These are phyloP conservation scores for Clostera curtula DNA, from an alignment of 2,888 invertebrate genomes.

Conservation along the genomic window DNA sequence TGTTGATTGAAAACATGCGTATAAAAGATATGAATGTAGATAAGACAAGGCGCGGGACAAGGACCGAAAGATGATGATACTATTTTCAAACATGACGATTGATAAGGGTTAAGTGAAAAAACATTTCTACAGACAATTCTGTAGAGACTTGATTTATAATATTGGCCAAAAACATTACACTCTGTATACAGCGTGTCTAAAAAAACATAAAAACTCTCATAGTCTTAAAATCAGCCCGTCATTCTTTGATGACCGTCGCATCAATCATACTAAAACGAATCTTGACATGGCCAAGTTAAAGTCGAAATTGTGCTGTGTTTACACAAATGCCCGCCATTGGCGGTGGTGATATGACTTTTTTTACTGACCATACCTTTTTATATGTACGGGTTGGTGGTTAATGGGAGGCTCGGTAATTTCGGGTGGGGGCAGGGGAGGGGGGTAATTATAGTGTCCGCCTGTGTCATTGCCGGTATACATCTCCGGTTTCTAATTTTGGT, in stretches of 20 bases:
- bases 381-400: constrained; percentile 61
- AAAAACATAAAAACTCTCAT: constrained; percentile 14
- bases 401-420: constrained; percentile 64
- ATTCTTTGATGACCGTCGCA: constrained; percentile 23
- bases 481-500: constrained; percentile 43
- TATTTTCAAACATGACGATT: too few relatives aligned
- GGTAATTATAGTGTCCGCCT: constrained; percentile 64
- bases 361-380: constrained; percentile 49
- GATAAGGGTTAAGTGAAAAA: too few relatives aligned
- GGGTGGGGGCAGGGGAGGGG: constrained; percentile 28
- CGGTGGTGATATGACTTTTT: constrained; percentile 51
- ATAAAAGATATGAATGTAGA: too few relatives aligned
- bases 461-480: constrained; percentile 66
- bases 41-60: too few relatives aligned
- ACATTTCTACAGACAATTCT: too few relatives aligned
- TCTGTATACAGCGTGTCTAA: too few relatives aligned
- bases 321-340: constrained; percentile 38
- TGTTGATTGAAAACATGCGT: too few relatives aligned
- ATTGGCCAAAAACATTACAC: too few relatives aligned
- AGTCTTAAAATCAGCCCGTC: constrained; percentile 26
- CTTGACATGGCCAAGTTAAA: constrained; percentile 11
- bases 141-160: too few relatives aligned
- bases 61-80: too few relatives aligned
- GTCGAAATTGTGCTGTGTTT: constrained; percentile 26
- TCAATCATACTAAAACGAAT: constrained; percentile 10